Evolutionary conservation across 2,113 vertebrate genomes (phyloP).

Genomic region (Gavialis gangeticus): DNA sequence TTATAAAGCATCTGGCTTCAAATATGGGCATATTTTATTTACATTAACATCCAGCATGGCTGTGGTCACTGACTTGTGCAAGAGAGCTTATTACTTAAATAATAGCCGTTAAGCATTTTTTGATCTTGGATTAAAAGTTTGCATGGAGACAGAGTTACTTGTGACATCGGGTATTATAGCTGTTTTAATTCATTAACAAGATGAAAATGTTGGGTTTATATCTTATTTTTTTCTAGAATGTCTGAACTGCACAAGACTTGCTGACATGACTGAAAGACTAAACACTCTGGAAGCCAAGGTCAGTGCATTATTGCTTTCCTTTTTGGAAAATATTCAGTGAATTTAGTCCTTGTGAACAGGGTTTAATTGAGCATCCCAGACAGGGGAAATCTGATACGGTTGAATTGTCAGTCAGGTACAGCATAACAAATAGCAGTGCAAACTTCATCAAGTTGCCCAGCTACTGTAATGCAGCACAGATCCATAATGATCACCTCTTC

Average conservation of each 20-base stretch:
- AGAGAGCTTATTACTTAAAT: background rate
- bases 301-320: conserved; percentile 23
- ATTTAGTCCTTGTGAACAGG: background rate
- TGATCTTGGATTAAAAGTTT: background rate
- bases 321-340: background rate
- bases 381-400: too few species aligned
- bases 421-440: background rate
- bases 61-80: background rate
- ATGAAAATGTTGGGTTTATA: background rate
- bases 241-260: conserved; percentile 92
- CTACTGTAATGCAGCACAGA: background rate
- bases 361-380: rapidly evolving
- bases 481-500: background rate
- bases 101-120: background rate
- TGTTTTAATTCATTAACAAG: background rate
- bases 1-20: background rate
- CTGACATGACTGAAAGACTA: conserved; percentile 87
- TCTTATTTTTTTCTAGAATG: conserved; percentile 84
- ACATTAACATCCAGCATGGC: rapidly evolving
- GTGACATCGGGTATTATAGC: background rate
- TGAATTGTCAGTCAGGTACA: background rate
- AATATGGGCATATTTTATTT: background rate
- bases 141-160: background rate
- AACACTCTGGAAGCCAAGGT: conserved; percentile 91
- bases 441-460: background rate